phyloP scores from a whole-genome alignment of 2,113 vertebrate genomes.

The Oxygymnocypris stewartii region DNA sequence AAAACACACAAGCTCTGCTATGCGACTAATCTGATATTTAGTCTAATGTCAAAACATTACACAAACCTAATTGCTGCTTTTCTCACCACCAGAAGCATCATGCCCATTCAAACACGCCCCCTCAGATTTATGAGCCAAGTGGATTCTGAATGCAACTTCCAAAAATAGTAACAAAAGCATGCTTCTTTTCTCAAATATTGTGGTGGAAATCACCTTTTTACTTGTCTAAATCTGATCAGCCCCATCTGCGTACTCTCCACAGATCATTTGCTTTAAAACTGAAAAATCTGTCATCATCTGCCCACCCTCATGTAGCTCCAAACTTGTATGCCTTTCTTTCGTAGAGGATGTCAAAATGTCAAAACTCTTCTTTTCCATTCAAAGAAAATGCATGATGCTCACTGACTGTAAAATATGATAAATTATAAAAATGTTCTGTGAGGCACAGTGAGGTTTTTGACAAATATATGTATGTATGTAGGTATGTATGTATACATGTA shows the following conservation, averaged over 20 bases:
- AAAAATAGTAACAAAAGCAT: neutral
- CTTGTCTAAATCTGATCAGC: neutral
- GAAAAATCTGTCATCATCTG: neutral
- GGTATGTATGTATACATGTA: too few species aligned
- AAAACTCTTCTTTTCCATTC: neutral
- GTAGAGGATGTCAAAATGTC: neutral
- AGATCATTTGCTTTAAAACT: neutral
- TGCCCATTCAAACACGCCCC: neutral
- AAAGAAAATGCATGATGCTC: neutral
- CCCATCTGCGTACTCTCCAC: neutral
- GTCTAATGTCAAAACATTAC: constrained; percentile 20
- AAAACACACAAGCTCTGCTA: constrained; percentile 9
- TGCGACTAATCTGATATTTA: constrained; percentile 8
- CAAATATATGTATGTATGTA: too few species aligned
- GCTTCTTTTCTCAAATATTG: neutral
- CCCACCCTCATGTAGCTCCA: neutral
- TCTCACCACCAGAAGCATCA: neutral
- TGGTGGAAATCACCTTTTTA: neutral
- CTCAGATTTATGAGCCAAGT: neutral
- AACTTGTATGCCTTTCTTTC: neutral
- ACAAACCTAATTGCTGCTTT: neutral
- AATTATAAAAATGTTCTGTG: neutral
- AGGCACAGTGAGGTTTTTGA: too few species aligned
- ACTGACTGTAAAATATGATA: neutral
- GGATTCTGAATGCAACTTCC: neutral